Base-by-base conservation (phyloP, 2,888 invertebrate genomes). In the Penaeus monodon region DNA sequence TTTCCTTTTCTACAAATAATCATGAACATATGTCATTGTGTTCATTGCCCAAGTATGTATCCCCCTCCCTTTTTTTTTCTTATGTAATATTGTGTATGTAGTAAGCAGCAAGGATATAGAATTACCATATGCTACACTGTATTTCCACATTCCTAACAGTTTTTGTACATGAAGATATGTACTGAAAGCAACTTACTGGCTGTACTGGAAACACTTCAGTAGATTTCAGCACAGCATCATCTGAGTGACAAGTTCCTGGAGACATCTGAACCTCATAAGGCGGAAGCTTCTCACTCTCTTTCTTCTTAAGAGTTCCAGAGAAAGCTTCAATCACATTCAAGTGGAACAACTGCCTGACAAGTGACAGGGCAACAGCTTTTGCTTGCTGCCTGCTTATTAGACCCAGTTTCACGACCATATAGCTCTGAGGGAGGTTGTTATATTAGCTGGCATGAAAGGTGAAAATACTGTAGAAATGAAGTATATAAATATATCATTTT, bases 311-410 rank as follows among this genome's bases (percentile, higher is more conserved):
- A 0, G 96, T 95, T 0, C 97, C 97, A 24, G 90, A 77, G 92
- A 95, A 98, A 0, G 97, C 94, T 92, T 98, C 98, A 90, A 99
- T 96, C 0, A 98, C 97, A 82, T 97, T 96, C 90, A 98, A 94
- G 94, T 99, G 99, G 93, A 95, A 99, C 66, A 99, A 93, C 92
- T 99, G 99, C 2, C 99, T 94, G 0, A 99, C 97, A 27, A 99
- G 93, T 0, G 99, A 99, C 68, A 99, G 93, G 0, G 99, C 99
- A 92, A n/a, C 99, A 99, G 33, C 97, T 97, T 93, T 98, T 98
- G 91, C 98, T 98, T 0, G 99, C 98, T 0, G 96, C 95, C 79
- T 90, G 91, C 92, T 99, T 99, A 92, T 97, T 99, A 0, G 98
- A 99, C 0, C 98, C 99, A 20, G 97, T 96, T 92, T 99, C 99